These are phyloP conservation scores for Xestia ashworthii DNA, from an alignment of 2,888 invertebrate species.

Conservation along the genomic window DNA sequence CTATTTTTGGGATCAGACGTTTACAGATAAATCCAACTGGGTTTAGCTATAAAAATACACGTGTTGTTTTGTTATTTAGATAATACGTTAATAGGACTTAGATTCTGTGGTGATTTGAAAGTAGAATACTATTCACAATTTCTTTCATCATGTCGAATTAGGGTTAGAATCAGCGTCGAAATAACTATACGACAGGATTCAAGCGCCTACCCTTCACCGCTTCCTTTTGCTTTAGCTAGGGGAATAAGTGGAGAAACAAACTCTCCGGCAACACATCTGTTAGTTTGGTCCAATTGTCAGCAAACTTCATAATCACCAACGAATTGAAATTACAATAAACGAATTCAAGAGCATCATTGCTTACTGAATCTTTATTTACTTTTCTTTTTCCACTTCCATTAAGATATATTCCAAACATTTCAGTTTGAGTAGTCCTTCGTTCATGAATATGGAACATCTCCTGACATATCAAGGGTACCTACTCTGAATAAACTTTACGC, in stretches of 20 bases:
- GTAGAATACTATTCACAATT: conserved; percentile 13
- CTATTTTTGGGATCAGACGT: conserved; percentile 24
- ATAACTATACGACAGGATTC: not conserved
- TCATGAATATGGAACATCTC: conserved; percentile 2
- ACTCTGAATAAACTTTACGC: conserved; percentile 34
- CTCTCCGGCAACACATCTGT: not conserved
- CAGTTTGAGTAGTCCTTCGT: not conserved
- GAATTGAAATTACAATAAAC: not conserved
- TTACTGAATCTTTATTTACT: not conserved
- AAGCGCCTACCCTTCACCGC: not conserved
- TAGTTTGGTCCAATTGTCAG: too few relatives aligned
- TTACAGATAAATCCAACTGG: conserved; percentile 13
- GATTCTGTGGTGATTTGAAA: conserved; percentile 3
- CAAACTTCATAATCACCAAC: not conserved
- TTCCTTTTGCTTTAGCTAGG: not conserved
- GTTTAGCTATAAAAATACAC: conserved; percentile 26
- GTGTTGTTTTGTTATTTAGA: conserved; percentile 13
- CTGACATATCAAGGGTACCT: conserved; percentile 29
- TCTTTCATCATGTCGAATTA: not conserved
- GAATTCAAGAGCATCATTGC: not conserved
- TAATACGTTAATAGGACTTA: conserved; percentile 16
- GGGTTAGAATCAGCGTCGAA: not conserved
- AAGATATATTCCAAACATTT: conserved; percentile 1
- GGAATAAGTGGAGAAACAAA: not conserved
- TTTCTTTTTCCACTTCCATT: not conserved